Percentiles rank a stretch among this genome's conserved stretches.
These are phyloP conservation scores for Lamprologus callipterus DNA, from an alignment of 2,113 vertebrate species.

Conservation along the genomic window DNA sequence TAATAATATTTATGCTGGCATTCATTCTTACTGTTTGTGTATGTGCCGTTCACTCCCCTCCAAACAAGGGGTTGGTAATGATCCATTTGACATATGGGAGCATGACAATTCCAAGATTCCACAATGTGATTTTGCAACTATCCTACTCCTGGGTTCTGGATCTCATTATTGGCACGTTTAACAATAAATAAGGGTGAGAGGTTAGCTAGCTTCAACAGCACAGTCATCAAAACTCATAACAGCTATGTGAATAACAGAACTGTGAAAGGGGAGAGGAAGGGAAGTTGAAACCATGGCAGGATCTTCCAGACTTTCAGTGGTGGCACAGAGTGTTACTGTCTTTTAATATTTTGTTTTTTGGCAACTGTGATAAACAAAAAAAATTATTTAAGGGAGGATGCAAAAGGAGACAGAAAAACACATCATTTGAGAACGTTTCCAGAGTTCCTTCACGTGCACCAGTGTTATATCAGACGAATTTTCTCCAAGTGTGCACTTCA, in stretches of 20 bases:
- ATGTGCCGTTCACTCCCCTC: not conserved
- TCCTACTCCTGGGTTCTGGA: not conserved
- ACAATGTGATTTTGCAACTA: not conserved
- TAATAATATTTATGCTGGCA: not conserved
- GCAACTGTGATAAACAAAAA: not conserved
- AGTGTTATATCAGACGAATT: not conserved
- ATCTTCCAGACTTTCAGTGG: not conserved
- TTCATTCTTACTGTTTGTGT: not conserved
- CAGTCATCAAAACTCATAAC: not conserved
- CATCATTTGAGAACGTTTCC: not conserved
- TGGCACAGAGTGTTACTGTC: not conserved
- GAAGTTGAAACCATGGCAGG: not conserved
- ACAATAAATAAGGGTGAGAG: not conserved
- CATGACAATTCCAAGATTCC: not conserved
- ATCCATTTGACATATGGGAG: not conserved
- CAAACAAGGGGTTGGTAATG: not conserved
- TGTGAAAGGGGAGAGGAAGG: not conserved
- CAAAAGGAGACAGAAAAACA: not conserved
- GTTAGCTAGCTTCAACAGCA: slow-evolving; percentile 12
- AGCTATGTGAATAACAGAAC: not conserved
- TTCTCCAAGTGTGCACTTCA: not conserved
- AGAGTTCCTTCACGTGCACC: not conserved
- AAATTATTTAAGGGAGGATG: not conserved
- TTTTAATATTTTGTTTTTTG: not conserved
- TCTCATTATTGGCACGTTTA: not conserved